phyloP scores from a whole-genome alignment of 2,113 vertebrate genomes.

The Pituophis catenifer region DNA sequence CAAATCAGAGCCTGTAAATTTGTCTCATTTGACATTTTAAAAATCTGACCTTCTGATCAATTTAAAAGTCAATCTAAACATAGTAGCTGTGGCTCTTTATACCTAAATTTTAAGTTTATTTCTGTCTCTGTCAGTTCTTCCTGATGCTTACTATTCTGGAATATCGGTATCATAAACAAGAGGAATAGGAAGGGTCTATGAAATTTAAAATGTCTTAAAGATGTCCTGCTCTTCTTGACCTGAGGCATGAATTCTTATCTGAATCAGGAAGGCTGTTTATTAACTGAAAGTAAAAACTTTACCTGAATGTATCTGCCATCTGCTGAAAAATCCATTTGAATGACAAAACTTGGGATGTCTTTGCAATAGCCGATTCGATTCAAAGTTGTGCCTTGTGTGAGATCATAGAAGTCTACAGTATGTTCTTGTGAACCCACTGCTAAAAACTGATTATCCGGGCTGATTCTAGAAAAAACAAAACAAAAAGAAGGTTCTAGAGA shows the following conservation, averaged over 20 bases:
- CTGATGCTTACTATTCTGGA: background rate
- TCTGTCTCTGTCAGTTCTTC: background rate
- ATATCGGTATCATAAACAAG: background rate
- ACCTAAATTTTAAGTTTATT: background rate
- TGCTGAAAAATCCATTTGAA: conserved; percentile 95
- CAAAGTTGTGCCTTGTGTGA: conserved; percentile 89
- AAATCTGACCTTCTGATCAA: background rate
- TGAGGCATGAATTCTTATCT: background rate
- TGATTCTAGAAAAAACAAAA: conserved; percentile 77
- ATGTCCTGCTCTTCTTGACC: background rate
- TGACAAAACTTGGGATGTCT: conserved; percentile 89
- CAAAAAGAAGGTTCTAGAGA: background rate
- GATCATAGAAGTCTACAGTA: conserved; percentile 94
- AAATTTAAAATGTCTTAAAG: background rate
- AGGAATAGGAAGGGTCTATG: background rate
- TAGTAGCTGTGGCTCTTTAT: background rate
- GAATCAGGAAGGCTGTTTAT: background rate
- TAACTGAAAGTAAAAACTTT: conserved; percentile 13
- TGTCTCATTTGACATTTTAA: background rate
- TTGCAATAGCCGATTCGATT: conserved; percentile 94
- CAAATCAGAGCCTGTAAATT: background rate
- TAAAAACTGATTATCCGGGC: conserved; percentile 88
- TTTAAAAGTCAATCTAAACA: background rate
- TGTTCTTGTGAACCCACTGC: conserved; percentile 90
- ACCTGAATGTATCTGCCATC: conserved; percentile 93